Conservation (phyloP, 2,888 invertebrate species). For the Tetrapedia diversipes region DNA sequence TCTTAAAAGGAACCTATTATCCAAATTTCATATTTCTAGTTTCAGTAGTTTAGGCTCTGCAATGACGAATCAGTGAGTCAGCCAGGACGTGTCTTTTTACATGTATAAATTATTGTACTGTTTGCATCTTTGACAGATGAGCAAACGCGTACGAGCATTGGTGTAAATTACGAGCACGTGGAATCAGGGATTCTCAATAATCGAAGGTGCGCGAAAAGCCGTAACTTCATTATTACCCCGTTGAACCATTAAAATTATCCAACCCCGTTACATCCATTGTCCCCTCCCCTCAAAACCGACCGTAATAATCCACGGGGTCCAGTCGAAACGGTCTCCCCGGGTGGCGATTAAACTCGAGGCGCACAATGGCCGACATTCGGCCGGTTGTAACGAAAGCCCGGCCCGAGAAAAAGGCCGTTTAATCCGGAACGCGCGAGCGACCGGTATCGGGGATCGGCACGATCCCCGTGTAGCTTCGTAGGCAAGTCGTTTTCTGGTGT, state of each 20-base stretch:
- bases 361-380: constrained; percentile 1
- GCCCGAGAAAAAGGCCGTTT: not conserved
- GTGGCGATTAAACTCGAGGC: not conserved
- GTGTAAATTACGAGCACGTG: too few species aligned
- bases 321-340: too few species aligned
- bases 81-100: too few species aligned
- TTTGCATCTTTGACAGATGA: too few species aligned
- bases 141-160: too few species aligned
- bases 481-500: not conserved
- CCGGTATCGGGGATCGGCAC: constrained; percentile 13
- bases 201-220: not conserved
- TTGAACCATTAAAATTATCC: not conserved
- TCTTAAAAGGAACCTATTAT: too few species aligned
- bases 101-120: too few species aligned
- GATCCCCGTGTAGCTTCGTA: constrained; percentile 5
- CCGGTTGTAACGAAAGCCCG: constrained; percentile 3
- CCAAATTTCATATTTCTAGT: too few species aligned
- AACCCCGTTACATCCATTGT: constrained; percentile 4
- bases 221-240: not conserved
- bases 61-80: too few species aligned
- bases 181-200: not conserved
- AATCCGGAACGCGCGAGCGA: constrained; percentile 18
- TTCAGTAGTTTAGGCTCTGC: too few species aligned
- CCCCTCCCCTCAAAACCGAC: not conserved
- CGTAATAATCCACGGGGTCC: not conserved